Percentiles rank a stretch among this genome's conserved stretches.
phyloP scores from a whole-genome alignment of 1,140 invertebrate species.

The Frieseomelitta varia region DNA sequence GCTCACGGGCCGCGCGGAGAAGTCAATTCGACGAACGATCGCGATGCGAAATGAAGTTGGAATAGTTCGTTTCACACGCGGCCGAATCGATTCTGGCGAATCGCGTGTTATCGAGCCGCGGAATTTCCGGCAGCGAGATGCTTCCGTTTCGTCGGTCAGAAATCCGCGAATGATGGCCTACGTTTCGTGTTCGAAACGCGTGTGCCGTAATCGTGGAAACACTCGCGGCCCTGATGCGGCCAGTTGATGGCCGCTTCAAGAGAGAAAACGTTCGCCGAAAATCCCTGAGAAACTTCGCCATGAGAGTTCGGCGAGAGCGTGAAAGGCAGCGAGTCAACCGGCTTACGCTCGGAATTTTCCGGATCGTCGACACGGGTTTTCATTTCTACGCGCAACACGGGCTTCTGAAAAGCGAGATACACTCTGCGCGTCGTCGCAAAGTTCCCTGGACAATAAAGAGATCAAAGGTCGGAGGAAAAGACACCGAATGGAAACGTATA shows the following conservation, averaged over 20 bases:
- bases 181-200: neutral
- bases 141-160: conserved; percentile 8
- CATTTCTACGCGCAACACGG: conserved; percentile 41
- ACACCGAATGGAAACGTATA: conserved; percentile 29
- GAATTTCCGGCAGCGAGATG: neutral
- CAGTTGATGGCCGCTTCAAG: conserved; percentile 36
- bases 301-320: neutral
- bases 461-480: conserved; percentile 22
- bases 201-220: neutral
- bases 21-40: neutral
- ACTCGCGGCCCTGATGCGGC: neutral
- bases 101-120: neutral
- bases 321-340: conserved; percentile 51
- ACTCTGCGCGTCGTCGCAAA: conserved; percentile 39
- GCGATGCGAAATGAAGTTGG: neutral
- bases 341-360: conserved; percentile 49
- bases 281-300: conserved; percentile 49
- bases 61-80: neutral
- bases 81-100: conserved; percentile 13
- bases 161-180: neutral
- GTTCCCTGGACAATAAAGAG: conserved; percentile 55
- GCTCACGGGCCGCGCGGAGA: too few species aligned
- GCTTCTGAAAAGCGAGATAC: conserved; percentile 51
- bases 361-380: conserved; percentile 46
- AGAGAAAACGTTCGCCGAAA: conserved; percentile 49